Evolutionary conservation across 2,797 vertebrate species (phyloP).

Genomic region (Sebastolobus alascanus): DNA sequence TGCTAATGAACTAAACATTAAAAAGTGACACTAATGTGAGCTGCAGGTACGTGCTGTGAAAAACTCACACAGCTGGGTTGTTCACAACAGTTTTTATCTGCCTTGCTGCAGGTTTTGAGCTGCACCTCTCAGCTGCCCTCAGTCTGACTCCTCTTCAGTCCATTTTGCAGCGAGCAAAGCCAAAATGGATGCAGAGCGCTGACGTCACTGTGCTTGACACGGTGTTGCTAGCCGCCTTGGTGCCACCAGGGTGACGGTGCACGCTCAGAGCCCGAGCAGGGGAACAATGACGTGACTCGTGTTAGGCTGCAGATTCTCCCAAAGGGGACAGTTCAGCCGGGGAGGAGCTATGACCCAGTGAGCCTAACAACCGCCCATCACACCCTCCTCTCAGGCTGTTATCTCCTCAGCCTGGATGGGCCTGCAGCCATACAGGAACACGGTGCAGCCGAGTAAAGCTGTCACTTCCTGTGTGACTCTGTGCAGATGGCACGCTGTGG

Average conservation of each 20-base stretch:
- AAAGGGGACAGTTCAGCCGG: slow-evolving; percentile 37
- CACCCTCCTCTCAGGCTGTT: slow-evolving; percentile 22
- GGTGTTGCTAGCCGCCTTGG: slow-evolving; percentile 67
- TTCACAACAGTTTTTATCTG: not conserved
- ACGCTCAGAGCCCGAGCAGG: slow-evolving; percentile 46
- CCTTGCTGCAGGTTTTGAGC: slow-evolving; percentile 4
- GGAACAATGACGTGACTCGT: slow-evolving; percentile 60
- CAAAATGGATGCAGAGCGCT: slow-evolving; percentile 78
- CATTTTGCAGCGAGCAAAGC: slow-evolving; percentile 58
- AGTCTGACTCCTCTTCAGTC: slow-evolving; percentile 51
- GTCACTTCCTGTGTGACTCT: slow-evolving; percentile 43
- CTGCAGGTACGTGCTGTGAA: not conserved
- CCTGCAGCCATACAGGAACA: slow-evolving; percentile 36
- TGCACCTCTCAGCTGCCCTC: slow-evolving; percentile 34
- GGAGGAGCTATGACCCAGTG: slow-evolving; percentile 44
- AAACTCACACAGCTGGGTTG: not conserved
- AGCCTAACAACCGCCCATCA: slow-evolving; percentile 47
- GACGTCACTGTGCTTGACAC: slow-evolving; percentile 72
- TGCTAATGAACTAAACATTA: slow-evolving; percentile 14
- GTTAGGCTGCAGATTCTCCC: slow-evolving; percentile 64
- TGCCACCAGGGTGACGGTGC: slow-evolving; percentile 75
- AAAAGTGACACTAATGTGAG: not conserved
- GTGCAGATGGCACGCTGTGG: slow-evolving; percentile 50
- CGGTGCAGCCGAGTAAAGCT: slow-evolving; percentile 44
- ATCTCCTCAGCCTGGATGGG: slow-evolving; percentile 26